Conservation (phyloP, 2,888 invertebrate species). For the Nebria salina region DNA sequence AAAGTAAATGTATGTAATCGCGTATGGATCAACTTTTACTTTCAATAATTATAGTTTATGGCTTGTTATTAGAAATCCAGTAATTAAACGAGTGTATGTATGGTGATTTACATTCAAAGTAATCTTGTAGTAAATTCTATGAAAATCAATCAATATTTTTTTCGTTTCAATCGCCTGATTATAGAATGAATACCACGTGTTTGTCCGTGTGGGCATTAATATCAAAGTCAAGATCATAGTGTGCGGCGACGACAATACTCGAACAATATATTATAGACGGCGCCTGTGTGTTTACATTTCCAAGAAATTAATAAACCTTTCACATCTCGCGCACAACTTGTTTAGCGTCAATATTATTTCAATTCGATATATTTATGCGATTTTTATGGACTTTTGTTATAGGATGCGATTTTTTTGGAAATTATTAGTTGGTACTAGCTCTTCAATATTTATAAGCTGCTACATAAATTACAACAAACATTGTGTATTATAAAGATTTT, state of each 20-base stretch:
- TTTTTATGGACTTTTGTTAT: slow-evolving; percentile 17
- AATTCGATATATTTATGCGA: slow-evolving; percentile 18
- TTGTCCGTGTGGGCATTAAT: slow-evolving; percentile 31
- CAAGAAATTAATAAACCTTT: slow-evolving; percentile 46
- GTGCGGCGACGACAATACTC: slow-evolving; percentile 32
- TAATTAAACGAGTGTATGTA: not conserved
- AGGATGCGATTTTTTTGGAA: not conserved
- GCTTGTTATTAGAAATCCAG: not conserved
- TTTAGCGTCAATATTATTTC: slow-evolving; percentile 24
- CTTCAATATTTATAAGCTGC: not conserved
- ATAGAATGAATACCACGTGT: not conserved
- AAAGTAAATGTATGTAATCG: not conserved
- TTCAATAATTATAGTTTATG: not conserved
- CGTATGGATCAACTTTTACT: not conserved
- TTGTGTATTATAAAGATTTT: not conserved
- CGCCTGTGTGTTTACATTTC: slow-evolving; percentile 11
- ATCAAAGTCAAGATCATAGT: slow-evolving; percentile 35
- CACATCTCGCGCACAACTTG: slow-evolving; percentile 24
- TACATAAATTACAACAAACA: not conserved
- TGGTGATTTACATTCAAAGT: not conserved
- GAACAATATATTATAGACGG: slow-evolving; percentile 35
- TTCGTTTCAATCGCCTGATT: not conserved
- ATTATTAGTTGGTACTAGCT: not conserved
- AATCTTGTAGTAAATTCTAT: not conserved
- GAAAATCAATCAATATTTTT: not conserved